A percentile compares a stretch with the other conserved stretches of the same genome.
phyloP scores from a whole-genome alignment of 2,113 vertebrate species.

The Dicerorhinus sumatrensis region DNA sequence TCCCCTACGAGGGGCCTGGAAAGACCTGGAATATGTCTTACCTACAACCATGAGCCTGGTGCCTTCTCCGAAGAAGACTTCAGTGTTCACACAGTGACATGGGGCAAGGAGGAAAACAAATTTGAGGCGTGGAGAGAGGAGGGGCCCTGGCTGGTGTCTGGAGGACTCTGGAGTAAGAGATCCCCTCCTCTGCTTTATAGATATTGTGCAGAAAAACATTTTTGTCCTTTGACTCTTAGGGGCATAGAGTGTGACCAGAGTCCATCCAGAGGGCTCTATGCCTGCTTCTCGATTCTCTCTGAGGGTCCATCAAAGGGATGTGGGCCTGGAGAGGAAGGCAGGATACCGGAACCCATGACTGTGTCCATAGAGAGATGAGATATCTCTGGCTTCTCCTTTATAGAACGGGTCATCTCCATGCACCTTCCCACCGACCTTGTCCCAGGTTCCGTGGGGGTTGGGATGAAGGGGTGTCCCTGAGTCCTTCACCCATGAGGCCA shows the following conservation, averaged over 20 bases:
- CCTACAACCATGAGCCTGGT: slow-evolving; percentile 90
- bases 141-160: not conserved
- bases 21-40: slow-evolving; percentile 78
- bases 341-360: not conserved
- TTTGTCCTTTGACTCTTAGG: not conserved
- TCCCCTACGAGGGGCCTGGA: not conserved
- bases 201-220: not conserved
- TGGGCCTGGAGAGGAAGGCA: not conserved
- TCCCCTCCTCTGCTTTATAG: not conserved
- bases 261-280: not conserved
- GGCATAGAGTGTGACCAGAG: not conserved
- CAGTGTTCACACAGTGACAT: slow-evolving; percentile 61
- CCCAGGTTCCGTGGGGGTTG: not conserved
- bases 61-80: slow-evolving; percentile 85
- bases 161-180: not conserved
- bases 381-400: not conserved
- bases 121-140: not conserved
- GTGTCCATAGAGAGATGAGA: rapidly evolving
- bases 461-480: not conserved
- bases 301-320: not conserved
- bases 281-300: not conserved
- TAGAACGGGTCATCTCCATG: not conserved
- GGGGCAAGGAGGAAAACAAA: slow-evolving; percentile 11
- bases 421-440: not conserved
- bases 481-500: not conserved